phyloP scores from a whole-genome alignment of 1,140 invertebrate genomes.

The Drosophila jambulina region DNA sequence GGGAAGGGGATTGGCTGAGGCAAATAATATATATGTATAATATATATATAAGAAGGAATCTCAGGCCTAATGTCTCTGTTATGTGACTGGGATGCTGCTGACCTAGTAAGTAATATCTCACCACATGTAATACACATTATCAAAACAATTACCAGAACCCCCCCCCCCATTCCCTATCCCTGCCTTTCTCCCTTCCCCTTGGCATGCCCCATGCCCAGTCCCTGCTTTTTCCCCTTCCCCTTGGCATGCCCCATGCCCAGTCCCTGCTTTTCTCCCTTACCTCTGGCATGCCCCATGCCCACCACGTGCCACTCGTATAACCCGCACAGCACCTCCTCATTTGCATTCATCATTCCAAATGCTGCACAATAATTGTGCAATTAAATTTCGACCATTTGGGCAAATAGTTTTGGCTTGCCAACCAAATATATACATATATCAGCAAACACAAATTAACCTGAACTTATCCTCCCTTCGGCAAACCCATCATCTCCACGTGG shows the following conservation, averaged over 20 bases:
- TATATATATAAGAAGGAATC: not conserved
- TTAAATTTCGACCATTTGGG: constrained; percentile 49
- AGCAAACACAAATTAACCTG: constrained; percentile 61
- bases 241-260: not conserved
- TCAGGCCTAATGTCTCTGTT: constrained; percentile 32
- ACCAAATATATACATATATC: constrained; percentile 30
- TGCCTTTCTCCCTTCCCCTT: not conserved
- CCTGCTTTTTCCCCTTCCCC: not conserved
- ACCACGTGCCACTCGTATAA: not conserved
- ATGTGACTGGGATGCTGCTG: constrained; percentile 42
- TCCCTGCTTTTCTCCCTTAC: not conserved
- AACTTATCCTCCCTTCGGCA: not conserved
- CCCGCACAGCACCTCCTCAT: not conserved
- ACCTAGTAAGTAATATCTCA: constrained; percentile 51
- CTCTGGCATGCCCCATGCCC: not conserved
- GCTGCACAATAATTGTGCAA: constrained; percentile 38
- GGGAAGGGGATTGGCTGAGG: not conserved
- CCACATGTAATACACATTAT: not conserved
- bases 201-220: not conserved
- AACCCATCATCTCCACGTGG: constrained; percentile 6
- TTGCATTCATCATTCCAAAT: constrained; percentile 9
- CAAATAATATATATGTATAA: not conserved
- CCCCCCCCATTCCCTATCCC: not conserved
- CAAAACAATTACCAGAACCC: constrained; percentile 13
- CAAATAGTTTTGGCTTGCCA: constrained; percentile 51